Percentiles rank a stretch among this genome's conserved stretches.
These are phyloP conservation scores for Cyclina sinensis DNA, from an alignment of 1,140 invertebrate genomes.

Conservation along the genomic window DNA sequence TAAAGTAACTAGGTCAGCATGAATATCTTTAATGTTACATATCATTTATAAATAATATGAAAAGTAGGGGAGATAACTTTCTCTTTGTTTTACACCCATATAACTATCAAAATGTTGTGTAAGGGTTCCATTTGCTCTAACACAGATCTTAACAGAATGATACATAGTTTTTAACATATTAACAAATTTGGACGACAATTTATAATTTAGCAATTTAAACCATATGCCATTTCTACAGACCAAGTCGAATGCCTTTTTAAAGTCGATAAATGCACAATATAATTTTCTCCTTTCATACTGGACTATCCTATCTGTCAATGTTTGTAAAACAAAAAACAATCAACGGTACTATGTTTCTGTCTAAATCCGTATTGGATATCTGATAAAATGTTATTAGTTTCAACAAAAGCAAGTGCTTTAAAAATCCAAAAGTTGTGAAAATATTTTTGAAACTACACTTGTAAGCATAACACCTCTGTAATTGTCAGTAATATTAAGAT, in stretches of 20 bases:
- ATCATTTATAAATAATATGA: no score
- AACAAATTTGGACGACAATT: not conserved
- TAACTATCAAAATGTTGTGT: no score
- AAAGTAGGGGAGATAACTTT: no score
- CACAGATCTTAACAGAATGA: not conserved
- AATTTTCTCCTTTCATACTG: not conserved
- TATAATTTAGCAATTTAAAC: conserved; percentile 39
- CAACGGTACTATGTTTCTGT: not conserved
- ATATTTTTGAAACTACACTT: conserved; percentile 44
- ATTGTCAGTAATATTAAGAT: no score
- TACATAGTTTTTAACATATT: no score
- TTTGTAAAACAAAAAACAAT: no score
- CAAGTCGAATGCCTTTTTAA: no score
- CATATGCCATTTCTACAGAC: no score
- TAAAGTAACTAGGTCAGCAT: not conserved
- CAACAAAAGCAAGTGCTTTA: conserved; percentile 9
- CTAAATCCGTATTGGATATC: conserved; percentile 50
- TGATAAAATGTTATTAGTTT: conserved; percentile 26
- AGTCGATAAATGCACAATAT: not conserved
- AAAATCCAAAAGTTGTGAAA: conserved; percentile 33
- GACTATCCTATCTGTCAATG: conserved; percentile 17
- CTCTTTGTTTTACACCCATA: no score
- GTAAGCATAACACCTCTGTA: no score
- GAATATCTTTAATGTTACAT: no score
- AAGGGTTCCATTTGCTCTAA: not conserved